Conservation (phyloP, 2,888 invertebrate species). For the Rambutsinella grinnellia region DNA sequence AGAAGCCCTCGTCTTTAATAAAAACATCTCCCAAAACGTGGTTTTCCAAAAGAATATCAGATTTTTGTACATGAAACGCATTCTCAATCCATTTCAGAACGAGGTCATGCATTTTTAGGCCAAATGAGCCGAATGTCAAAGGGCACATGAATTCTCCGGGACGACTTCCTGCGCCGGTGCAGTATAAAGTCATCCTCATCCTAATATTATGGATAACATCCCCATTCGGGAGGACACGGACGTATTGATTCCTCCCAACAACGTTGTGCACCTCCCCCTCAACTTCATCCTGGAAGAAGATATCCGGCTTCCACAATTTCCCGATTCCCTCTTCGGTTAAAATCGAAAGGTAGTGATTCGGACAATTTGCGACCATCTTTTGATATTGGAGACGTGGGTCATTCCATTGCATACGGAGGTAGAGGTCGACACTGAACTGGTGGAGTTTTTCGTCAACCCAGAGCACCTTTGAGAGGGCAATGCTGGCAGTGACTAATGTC, state of each 20-base stretch:
- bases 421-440: neutral
- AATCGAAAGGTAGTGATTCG: slow-evolving; percentile 16
- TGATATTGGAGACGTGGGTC: slow-evolving; percentile 25
- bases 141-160: slow-evolving; percentile 23
- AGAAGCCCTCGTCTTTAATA: too few relatives aligned
- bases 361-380: neutral
- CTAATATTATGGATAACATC: slow-evolving; percentile 19
- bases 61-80: too few relatives aligned
- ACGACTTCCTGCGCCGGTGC: slow-evolving; percentile 17
- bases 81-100: too few relatives aligned
- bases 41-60: too few relatives aligned
- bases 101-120: too few relatives aligned
- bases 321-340: neutral
- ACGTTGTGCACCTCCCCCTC: neutral
- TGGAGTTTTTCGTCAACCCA: slow-evolving; percentile 6
- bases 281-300: slow-evolving; percentile 15
- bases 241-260: neutral
- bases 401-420: slow-evolving; percentile 30
- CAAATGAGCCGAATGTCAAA: neutral
- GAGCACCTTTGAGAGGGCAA: slow-evolving; percentile 6
- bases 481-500: slow-evolving; percentile 21
- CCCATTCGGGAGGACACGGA: slow-evolving; percentile 29
- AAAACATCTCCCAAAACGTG: too few relatives aligned
- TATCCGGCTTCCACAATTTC: slow-evolving; percentile 25
- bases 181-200: slow-evolving; percentile 17